phyloP scores from a whole-genome alignment of 2,797 vertebrate genomes.

The Takifugu rubripes region DNA sequence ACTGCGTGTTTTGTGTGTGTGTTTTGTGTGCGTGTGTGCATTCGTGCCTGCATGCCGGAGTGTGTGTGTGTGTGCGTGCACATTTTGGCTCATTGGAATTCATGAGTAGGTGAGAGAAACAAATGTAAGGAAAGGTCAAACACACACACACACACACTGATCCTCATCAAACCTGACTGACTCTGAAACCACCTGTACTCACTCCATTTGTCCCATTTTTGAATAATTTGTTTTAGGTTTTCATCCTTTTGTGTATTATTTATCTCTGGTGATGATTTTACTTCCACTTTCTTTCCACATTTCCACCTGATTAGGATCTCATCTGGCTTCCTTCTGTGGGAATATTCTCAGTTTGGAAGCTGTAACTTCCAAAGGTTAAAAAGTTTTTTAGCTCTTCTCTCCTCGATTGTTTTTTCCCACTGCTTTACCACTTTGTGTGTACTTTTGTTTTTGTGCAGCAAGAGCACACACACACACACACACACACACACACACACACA shows the following conservation, averaged over 20 bases:
- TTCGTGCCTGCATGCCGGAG: background rate
- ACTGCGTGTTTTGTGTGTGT: slow-evolving; percentile 18
- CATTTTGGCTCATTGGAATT: too few relatives aligned
- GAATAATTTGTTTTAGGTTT: background rate
- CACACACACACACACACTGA: background rate
- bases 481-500: background rate
- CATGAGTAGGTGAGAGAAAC: too few relatives aligned
- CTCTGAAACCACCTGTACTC: background rate
- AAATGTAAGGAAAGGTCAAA: background rate
- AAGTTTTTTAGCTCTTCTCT: too few relatives aligned
- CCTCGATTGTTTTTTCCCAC: too few relatives aligned
- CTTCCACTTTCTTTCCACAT: too few relatives aligned
- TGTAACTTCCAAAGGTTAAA: too few relatives aligned
- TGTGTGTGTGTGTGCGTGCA: background rate
- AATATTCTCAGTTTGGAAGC: too few relatives aligned
- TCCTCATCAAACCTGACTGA: background rate
- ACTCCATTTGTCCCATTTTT: too few relatives aligned
- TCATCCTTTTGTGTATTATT: background rate
- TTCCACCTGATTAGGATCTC: too few relatives aligned
- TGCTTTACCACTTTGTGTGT: too few relatives aligned
- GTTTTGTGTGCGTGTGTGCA: slow-evolving; percentile 7
- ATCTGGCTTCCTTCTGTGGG: too few relatives aligned
- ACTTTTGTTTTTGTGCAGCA: slow-evolving; percentile 6
- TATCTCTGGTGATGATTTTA: too few relatives aligned
- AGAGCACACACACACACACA: slow-evolving; percentile 1